phyloP scores from a whole-genome alignment of 1,140 invertebrate genomes.

The Pseudomyrmex flavicornis region DNA sequence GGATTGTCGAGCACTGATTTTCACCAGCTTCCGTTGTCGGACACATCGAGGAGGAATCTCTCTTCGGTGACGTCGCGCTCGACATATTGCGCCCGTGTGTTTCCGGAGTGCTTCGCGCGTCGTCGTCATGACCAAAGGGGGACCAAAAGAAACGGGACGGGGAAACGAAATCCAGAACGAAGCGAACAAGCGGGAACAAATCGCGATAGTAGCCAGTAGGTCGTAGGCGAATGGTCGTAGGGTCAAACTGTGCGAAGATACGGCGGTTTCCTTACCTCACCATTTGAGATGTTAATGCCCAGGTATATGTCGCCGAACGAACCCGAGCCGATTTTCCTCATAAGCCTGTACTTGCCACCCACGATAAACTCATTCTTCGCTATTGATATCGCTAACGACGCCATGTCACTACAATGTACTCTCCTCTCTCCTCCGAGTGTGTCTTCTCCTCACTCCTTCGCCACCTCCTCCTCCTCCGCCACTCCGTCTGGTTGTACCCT shows the following conservation, averaged over 20 bases:
- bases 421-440: conserved; percentile 63
- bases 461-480: conserved; percentile 29
- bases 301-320: conserved; percentile 99
- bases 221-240: not conserved
- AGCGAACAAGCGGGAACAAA: not conserved
- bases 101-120: no score
- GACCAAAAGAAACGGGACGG: not conserved
- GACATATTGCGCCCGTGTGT: no score
- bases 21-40: not conserved
- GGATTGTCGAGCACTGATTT: not conserved
- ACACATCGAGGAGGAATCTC: not conserved
- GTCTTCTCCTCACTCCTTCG: conserved; percentile 40
- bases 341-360: conserved; percentile 96
- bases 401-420: conserved; percentile 71
- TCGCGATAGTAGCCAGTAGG: not conserved
- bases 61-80: not conserved
- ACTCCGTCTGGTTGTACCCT: conserved; percentile 36
- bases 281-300: conserved; percentile 97
- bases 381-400: conserved; percentile 75
- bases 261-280: conserved; percentile 90
- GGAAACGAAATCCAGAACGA: conserved; percentile 1
- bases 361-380: conserved; percentile 91
- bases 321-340: conserved; percentile 98
- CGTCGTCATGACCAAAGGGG: no score
- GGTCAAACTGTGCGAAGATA: conserved; percentile 17